Evolutionary conservation across 1,140 invertebrate genomes (phyloP), one percentile per base, ranked within the genome.

Genomic region (Drosophila watanabei): DNA sequence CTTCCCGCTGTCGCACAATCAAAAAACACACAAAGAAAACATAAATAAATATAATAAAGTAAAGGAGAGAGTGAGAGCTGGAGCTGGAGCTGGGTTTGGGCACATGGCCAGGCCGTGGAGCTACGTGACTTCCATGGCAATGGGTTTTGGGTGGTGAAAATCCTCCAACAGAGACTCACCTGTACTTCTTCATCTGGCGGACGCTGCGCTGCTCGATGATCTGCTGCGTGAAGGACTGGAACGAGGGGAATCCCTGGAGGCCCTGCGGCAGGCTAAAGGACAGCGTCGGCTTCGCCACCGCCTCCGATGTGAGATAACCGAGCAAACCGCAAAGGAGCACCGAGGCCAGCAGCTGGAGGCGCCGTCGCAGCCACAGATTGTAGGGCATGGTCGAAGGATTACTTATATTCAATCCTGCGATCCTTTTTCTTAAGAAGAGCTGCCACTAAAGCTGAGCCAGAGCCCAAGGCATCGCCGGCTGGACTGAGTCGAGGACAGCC

Each of bases 1-100:
- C 43, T 95, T 90, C 1, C 96, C 96, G 52, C 95, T 95, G 92
- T 94, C 94, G 91, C 60, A n/a, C 52, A n/a, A 45, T 18, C 51
- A 45, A 48, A 39, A 35, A 32, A 4, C 28, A n/a, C n/a, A 32
- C 43, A 11, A 13, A 16, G 56, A 5, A 51, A 28, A 43, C 56
- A 54, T 49, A 16, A 48, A 28, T n/a, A 18, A 49, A 51, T n/a
- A 30, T 5, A 51, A 30, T n/a, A 11, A 30, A n/a, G n/a, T 24
- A 30, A 20, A 24, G 16, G 20, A 43, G 18, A 33, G 51, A 59
- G 69, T 72, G 70, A 51, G 52, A 71, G 70, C 66, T 24, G 13
- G 52, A 71, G 70, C 66, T 24, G 13, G 49, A n/a, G 49, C 16
- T 56, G 60, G 41, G 13, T 85, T 79, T 89, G 86, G 86, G 69